phyloP scores from a whole-genome alignment of 2,888 invertebrate genomes.

The Rotaria socialis region DNA sequence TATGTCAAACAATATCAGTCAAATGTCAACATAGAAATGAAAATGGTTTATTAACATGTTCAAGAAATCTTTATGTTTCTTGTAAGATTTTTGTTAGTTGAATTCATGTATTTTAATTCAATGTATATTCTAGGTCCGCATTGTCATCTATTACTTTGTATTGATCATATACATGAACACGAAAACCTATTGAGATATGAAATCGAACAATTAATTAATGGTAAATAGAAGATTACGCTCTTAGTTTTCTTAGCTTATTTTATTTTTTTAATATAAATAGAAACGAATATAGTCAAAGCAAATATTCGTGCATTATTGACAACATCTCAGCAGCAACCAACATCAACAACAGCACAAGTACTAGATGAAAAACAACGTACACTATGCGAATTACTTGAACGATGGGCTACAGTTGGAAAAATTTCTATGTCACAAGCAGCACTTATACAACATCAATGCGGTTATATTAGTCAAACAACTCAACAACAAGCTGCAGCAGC shows the following conservation, averaged over 20 bases:
- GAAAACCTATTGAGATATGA: constrained; percentile 33
- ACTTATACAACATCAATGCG: constrained; percentile 34
- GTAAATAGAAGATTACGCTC: background rate
- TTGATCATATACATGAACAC: constrained; percentile 30
- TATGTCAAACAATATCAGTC: constrained; percentile 32
- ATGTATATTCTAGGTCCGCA: background rate
- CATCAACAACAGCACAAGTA: constrained; percentile 96
- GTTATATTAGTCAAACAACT: background rate
- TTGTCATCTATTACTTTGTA: constrained; percentile 35
- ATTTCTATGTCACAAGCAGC: constrained; percentile 33
- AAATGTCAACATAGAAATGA: constrained; percentile 32
- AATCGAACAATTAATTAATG: constrained; percentile 35
- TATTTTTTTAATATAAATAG: background rate
- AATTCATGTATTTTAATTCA: no score
- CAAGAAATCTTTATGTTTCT: constrained; percentile 30
- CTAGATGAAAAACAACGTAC: constrained; percentile 76
- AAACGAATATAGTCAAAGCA: constrained; percentile 36
- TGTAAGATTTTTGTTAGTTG: background rate
- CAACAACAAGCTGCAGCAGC: constrained; percentile 11
- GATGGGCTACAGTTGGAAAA: constrained; percentile 29
- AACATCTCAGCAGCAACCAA: constrained; percentile 73
- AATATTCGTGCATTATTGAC: constrained; percentile 36
- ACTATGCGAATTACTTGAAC: constrained; percentile 26
- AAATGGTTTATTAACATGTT: constrained; percentile 28
- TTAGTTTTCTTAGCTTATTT: background rate